Conservation (phyloP, 1,140 invertebrate genomes). For the Drosophila ohnishii region DNA sequence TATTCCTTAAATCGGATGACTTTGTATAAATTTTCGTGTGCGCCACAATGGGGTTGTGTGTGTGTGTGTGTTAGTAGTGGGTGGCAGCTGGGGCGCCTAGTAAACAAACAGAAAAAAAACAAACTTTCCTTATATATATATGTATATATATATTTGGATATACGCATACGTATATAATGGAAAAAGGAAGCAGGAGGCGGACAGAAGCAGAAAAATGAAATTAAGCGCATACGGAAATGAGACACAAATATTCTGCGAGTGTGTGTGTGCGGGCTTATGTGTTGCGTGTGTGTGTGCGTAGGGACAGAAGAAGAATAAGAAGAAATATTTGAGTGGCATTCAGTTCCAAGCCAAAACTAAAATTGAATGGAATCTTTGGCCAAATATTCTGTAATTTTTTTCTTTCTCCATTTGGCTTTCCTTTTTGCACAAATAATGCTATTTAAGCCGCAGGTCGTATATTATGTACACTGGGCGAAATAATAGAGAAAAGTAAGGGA, state of each 20-base stretch:
- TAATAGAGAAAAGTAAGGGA: neutral
- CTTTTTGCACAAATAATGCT: conserved; percentile 44
- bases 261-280: conserved; percentile 47
- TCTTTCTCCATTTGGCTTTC: conserved; percentile 13
- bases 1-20: conserved; percentile 83
- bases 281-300: conserved; percentile 40
- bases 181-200: conserved; percentile 61
- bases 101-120: conserved; percentile 51
- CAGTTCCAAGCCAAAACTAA: conserved; percentile 55
- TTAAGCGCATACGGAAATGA: conserved; percentile 80
- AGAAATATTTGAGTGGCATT: conserved; percentile 72
- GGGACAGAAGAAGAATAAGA: conserved; percentile 2
- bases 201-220: conserved; percentile 71
- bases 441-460: conserved; percentile 60
- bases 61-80: conserved; percentile 51
- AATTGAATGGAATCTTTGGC: conserved; percentile 63
- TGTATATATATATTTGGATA: conserved; percentile 22
- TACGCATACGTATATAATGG: conserved; percentile 70
- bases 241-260: conserved; percentile 67
- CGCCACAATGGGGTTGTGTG: conserved; percentile 74
- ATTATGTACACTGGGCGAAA: conserved; percentile 28
- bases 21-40: conserved; percentile 83
- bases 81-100: conserved; percentile 66
- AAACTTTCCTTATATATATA: conserved; percentile 35
- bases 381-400: conserved; percentile 34